phyloP scores from a whole-genome alignment of 2,888 invertebrate species.

The Idaea biselata region DNA sequence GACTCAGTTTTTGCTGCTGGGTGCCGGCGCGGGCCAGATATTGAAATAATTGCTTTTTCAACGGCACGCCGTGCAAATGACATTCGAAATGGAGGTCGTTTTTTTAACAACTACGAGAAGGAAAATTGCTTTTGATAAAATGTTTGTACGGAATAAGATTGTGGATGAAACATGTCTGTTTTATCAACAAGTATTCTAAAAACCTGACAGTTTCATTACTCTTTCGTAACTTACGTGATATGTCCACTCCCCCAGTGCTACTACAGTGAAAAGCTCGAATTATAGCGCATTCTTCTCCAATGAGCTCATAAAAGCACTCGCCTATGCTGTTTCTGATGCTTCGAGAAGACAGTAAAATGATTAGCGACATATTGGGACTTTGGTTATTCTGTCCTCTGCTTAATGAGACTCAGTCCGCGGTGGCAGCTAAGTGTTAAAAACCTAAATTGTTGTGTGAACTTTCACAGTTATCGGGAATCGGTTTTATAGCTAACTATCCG shows the following conservation, averaged over 20 bases:
- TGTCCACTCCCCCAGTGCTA: neutral
- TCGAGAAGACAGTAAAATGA: conserved; percentile 66
- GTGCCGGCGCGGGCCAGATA: conserved; percentile 64
- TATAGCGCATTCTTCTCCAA: conserved; percentile 27
- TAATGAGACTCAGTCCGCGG: conserved; percentile 63
- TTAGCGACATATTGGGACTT: conserved; percentile 60
- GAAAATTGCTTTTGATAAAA: conserved; percentile 73
- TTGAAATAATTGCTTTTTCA: conserved; percentile 80
- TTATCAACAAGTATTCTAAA: conserved; percentile 10
- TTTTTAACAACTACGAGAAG: conserved; percentile 67
- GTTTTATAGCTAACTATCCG: conserved; percentile 56
- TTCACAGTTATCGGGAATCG: conserved; percentile 71
- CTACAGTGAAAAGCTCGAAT: conserved; percentile 18
- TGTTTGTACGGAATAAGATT: conserved; percentile 54
- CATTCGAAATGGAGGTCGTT: conserved; percentile 80
- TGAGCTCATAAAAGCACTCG: conserved; percentile 29
- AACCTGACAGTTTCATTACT: neutral
- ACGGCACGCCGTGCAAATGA: conserved; percentile 79
- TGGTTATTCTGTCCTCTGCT: conserved; percentile 36
- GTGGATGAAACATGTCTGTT: conserved; percentile 17
- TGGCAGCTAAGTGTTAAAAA: conserved; percentile 74
- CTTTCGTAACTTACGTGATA: neutral
- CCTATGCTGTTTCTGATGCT: conserved; percentile 46
- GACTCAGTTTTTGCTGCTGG: conserved; percentile 64
- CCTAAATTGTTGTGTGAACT: conserved; percentile 78